These are phyloP conservation scores for Watsonalla cultraria DNA, from an alignment of 2,888 invertebrate species.

Conservation along the genomic window DNA sequence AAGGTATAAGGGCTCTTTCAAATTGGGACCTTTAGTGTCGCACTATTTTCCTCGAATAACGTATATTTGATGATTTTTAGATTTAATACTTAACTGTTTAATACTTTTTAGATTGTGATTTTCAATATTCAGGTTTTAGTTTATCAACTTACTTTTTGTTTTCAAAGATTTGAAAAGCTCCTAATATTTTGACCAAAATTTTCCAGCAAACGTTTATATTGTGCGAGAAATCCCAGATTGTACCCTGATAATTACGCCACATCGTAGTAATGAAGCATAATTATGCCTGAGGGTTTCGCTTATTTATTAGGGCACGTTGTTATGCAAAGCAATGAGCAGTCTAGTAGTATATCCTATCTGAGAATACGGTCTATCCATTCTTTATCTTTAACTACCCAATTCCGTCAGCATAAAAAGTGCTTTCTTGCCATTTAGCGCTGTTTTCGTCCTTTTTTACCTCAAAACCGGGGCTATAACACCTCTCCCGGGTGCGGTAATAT, in stretches of 20 bases:
- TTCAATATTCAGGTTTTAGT: no score
- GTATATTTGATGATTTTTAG: no score
- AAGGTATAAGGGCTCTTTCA: no score
- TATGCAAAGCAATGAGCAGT: conserved; percentile 16
- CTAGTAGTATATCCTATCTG: conserved; percentile 40
- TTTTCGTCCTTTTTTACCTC: conserved; percentile 72
- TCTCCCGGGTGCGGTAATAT: conserved; percentile 73
- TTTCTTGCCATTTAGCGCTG: conserved; percentile 70
- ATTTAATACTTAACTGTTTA: no score
- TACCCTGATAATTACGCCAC: neutral
- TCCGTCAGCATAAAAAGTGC: conserved; percentile 67
- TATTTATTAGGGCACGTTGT: neutral
- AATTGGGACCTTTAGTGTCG: no score
- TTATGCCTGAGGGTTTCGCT: neutral
- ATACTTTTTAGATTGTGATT: no score
- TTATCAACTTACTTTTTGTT: no score
- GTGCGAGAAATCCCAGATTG: no score
- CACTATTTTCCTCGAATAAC: no score
- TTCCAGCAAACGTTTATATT: no score
- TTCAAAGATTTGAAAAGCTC: no score
- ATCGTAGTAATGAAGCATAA: neutral
- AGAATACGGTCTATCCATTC: conserved; percentile 57
- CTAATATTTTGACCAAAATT: no score
- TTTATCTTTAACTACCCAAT: conserved; percentile 69
- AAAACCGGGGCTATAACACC: conserved; percentile 71